phyloP scores from a whole-genome alignment of 1,140 invertebrate genomes.

The Hydropsyche tenuis region DNA sequence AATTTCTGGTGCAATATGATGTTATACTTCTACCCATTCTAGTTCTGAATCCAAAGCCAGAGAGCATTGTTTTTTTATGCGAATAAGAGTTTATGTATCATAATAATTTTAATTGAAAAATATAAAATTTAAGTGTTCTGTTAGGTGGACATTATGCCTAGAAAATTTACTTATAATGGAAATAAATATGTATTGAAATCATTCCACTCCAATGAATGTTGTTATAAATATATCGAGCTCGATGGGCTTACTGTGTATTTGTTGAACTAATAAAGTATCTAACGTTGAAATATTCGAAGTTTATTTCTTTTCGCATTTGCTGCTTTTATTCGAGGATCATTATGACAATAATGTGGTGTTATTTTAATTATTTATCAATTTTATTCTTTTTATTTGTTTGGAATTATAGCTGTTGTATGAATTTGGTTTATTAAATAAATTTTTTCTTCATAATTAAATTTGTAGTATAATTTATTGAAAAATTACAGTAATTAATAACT shows the following conservation, averaged over 20 bases:
- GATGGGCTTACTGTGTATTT: conserved; percentile 21
- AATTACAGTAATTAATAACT: too few relatives aligned
- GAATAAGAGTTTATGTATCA: conserved; percentile 18
- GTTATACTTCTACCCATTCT: neutral
- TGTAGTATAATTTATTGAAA: too few relatives aligned
- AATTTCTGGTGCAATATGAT: conserved; percentile 18
- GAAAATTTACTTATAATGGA: neutral
- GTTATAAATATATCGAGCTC: conserved; percentile 25
- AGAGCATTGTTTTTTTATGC: neutral
- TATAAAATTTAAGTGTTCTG: conserved; percentile 10
- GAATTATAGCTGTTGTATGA: too few relatives aligned
- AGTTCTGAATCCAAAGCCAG: neutral
- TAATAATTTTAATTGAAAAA: neutral
- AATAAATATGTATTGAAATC: conserved; percentile 41
- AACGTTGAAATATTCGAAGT: conserved; percentile 23
- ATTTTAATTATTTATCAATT: too few relatives aligned
- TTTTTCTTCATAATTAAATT: too few relatives aligned
- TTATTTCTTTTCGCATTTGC: too few relatives aligned
- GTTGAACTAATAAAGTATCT: conserved; percentile 34
- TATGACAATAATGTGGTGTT: too few relatives aligned
- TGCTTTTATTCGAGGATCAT: too few relatives aligned
- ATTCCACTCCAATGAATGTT: conserved; percentile 39
- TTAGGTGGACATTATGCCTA: neutral
- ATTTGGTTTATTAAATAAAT: too few relatives aligned
- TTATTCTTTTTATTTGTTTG: too few relatives aligned